These are phyloP conservation scores for Phenganax subtilis DNA, from an alignment of 92 coral and sea anemone species.

Conservation along the genomic window DNA sequence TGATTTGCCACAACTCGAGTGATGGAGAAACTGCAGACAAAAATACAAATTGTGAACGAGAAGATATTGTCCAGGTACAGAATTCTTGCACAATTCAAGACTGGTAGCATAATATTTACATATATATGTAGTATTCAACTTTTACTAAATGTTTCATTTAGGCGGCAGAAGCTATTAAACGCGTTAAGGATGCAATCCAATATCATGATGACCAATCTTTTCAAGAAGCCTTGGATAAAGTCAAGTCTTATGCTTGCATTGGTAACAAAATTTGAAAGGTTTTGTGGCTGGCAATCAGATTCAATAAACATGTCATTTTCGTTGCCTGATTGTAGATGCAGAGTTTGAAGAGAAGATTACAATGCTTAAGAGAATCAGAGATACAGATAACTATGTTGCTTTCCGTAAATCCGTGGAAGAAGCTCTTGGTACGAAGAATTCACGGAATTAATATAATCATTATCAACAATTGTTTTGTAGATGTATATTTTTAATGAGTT, in stretches of 20 bases:
- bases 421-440: conserved; percentile 17
- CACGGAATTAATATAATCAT: neutral
- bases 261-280: conserved; percentile 15
- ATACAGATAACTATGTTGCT: neutral
- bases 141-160: neutral
- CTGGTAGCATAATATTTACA: neutral
- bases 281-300: neutral
- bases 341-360: conserved; percentile 29
- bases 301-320: neutral
- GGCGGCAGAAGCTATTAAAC: conserved; percentile 8
- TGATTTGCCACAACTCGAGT: neutral
- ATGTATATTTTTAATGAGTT: neutral
- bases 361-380: conserved; percentile 3
- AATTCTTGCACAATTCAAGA: neutral
- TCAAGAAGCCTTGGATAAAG: conserved; percentile 34
- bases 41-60: conserved; percentile 17
- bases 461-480: neutral
- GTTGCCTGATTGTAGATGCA: conserved; percentile 11
- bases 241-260: conserved; percentile 18
- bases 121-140: neutral
- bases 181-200: conserved; percentile 27
- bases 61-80: conserved; percentile 27
- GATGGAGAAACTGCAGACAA: neutral
- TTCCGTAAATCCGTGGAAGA: conserved; percentile 24
- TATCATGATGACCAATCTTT: conserved; percentile 34